Percentiles rank a stretch among this genome's conserved stretches.
Conservation (phyloP, 1,140 invertebrate species). For the Drosophila biarmipes region DNA sequence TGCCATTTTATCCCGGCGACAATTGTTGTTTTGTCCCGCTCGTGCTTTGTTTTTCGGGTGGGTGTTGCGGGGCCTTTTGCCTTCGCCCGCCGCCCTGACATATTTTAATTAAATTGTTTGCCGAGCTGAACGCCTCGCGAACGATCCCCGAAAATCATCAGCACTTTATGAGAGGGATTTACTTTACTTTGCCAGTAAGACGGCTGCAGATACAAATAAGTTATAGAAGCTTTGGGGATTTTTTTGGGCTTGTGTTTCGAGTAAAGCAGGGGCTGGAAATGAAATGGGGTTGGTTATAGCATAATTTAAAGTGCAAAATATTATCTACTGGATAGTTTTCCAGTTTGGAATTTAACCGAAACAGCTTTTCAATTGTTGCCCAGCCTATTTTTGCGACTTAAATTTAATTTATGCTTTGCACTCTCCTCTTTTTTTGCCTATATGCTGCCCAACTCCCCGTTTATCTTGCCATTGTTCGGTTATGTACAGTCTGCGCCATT, state of each 20-base stretch:
- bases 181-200: neutral
- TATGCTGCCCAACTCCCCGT: neutral
- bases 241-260: neutral
- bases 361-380: neutral
- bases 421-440: neutral
- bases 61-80: neutral
- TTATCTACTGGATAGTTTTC: too few species aligned
- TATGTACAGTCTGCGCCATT: slow-evolving; percentile 27
- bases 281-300: neutral
- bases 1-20: slow-evolving; percentile 70
- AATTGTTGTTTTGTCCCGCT: slow-evolving; percentile 54
- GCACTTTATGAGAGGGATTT: slow-evolving; percentile 36
- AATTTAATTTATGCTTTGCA: slow-evolving; percentile 4
- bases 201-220: slow-evolving; percentile 6
- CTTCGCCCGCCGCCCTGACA: slow-evolving; percentile 44
- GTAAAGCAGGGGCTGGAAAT: neutral
- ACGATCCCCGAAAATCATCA: slow-evolving; percentile 32
- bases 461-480: slow-evolving; percentile 8
- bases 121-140: slow-evolving; percentile 17
- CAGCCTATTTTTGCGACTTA: neutral
- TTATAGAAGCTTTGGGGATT: slow-evolving; percentile 1
- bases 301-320: too few species aligned
- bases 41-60: slow-evolving; percentile 2
- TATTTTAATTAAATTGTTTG: slow-evolving; percentile 82
- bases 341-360: neutral